Conservation (phyloP, 1,140 invertebrate genomes). For the Achatina immaculata region DNA sequence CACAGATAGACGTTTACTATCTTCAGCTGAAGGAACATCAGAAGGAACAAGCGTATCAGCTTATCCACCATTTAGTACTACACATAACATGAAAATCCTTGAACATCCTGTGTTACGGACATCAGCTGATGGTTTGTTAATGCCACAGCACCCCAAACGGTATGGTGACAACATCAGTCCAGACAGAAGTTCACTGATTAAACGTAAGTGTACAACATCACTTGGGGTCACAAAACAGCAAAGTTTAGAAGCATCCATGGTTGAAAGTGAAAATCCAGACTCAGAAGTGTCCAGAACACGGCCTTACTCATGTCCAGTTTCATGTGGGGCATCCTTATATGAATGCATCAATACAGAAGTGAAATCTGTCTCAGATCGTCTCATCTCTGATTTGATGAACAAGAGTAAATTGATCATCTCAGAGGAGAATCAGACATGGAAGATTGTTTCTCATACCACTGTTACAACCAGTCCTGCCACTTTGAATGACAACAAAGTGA, state of each 20-base stretch:
- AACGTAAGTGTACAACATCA: constrained; percentile 22
- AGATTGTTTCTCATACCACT: neutral
- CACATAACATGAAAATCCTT: neutral
- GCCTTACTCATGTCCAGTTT: constrained; percentile 28
- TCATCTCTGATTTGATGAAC: neutral
- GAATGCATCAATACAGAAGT: neutral
- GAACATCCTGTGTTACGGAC: neutral
- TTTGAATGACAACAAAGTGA: neutral
- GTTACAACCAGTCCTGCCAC: neutral
- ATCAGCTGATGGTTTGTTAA: neutral
- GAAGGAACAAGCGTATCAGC: no score
- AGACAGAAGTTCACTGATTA: neutral
- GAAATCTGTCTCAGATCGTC: neutral
- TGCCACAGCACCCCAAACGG: constrained; percentile 15
- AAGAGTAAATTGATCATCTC: neutral
- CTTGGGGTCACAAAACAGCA: constrained; percentile 12
- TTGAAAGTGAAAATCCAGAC: neutral
- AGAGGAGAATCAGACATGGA: neutral
- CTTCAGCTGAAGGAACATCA: neutral
- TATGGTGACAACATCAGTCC: constrained; percentile 20
- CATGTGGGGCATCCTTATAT: neutral
- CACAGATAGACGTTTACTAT: neutral
- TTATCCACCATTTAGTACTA: neutral
- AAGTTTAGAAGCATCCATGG: neutral
- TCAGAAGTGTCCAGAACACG: neutral